A percentile compares a stretch with the other conserved stretches of the same genome.
These are phyloP conservation scores for Drosophila eugracilis DNA, from an alignment of 1,140 invertebrate species.

Conservation along the genomic window DNA sequence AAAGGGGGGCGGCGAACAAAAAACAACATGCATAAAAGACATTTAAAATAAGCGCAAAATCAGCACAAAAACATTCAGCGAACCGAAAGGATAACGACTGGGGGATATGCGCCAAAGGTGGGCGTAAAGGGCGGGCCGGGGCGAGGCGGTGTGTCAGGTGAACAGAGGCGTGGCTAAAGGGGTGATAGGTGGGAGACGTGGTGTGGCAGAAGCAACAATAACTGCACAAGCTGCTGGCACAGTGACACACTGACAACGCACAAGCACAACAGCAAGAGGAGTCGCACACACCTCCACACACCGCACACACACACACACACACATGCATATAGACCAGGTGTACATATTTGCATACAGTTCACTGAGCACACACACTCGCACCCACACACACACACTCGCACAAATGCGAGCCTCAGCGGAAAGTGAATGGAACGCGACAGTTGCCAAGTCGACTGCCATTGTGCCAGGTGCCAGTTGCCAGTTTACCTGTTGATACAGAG, in stretches of 20 bases:
- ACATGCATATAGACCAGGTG: constrained; percentile 46
- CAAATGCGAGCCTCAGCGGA: constrained; percentile 72
- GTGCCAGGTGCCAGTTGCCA: constrained; percentile 58
- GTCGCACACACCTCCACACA: no score
- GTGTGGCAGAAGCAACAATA: constrained; percentile 57
- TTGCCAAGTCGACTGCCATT: constrained; percentile 59
- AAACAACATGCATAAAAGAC: constrained; percentile 57
- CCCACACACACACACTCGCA: constrained; percentile 21
- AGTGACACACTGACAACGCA: constrained; percentile 74
- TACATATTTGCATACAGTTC: constrained; percentile 82
- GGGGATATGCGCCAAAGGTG: constrained; percentile 25
- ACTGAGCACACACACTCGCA: constrained; percentile 49
- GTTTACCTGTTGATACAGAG: constrained; percentile 43
- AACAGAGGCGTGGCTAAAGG: neutral
- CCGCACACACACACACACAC: constrained; percentile 5
- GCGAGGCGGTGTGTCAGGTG: neutral
- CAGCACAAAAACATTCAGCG: constrained; percentile 77
- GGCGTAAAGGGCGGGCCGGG: neutral
- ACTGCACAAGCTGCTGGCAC: constrained; percentile 65
- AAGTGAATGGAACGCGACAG: constrained; percentile 58
- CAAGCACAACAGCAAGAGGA: constrained; percentile 29
- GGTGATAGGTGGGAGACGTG: neutral
- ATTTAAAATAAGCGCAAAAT: constrained; percentile 80
- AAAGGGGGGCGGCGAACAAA: constrained; percentile 16
- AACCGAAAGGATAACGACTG: constrained; percentile 69